Base-by-base conservation (phyloP, 2,797 vertebrate genomes). In the Dallia pectoralis region DNA sequence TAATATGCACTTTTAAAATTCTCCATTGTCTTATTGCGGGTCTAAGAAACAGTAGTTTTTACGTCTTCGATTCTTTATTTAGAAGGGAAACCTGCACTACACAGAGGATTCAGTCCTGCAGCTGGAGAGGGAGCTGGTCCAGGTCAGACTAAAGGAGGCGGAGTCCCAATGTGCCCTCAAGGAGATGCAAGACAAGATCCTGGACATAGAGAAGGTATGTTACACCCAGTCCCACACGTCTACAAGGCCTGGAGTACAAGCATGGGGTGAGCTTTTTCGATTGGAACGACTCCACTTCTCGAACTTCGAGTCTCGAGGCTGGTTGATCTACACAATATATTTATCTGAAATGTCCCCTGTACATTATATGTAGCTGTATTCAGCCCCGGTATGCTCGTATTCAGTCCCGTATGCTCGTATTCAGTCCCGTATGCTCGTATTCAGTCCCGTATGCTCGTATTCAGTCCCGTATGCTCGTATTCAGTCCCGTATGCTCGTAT, bases 181-280 rank as follows among this genome's bases (percentile, higher is more conserved):
- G 85, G 98, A 99, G 84, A 99, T 99, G 97, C 98, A 99, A 82
- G 97, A 99, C 92, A 99, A 99, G 90, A 92, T 99, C 86, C 91
- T 99, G 70, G 96, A 97, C 36, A 96, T 99, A 76, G 97, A 99
- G 89, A 95, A 97, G 95, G 98, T 97, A 82, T 4, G 72, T 51
- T 22, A 9, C 11, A 11, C 56, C n/a, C 32, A 30, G 40, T 51
- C 19, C 7, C 22, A 25, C 15, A 16, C 27, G 18, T 53, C 29
- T 63, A 27, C 30, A 14, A 32, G 29, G 61, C 7, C 7, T 53
- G 49, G 49, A 53, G 19, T 53, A 19, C 18, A n/a, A 18, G n/a
- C 19, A 53, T n/a, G 0, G 19, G 19, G 49, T 53, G 51, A n/a
- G n/a, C 9, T 56, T 9, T 59, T 59, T 11, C 53, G n/a, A 25